Evolutionary conservation across 1,140 invertebrate species (phyloP).

Genomic region (Drosophila kikkawai): DNA sequence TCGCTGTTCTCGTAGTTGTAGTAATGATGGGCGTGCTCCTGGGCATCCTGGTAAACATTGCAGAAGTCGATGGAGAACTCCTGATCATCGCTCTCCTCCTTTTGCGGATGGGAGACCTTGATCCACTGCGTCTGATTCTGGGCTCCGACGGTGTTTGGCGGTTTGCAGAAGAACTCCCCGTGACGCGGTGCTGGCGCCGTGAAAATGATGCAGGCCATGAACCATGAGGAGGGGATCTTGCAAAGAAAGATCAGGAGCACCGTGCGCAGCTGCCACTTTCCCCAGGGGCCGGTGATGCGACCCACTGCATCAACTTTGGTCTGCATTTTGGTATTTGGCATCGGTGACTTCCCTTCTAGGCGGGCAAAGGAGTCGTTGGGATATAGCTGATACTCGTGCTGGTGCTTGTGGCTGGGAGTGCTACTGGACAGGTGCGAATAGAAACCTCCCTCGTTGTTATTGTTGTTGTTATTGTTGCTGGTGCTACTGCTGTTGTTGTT

Average conservation of each 20-base stretch:
- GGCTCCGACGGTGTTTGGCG: constrained; percentile 59
- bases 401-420: constrained; percentile 35
- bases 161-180: constrained; percentile 84
- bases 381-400: constrained; percentile 63
- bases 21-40: constrained; percentile 80
- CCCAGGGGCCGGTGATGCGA: constrained; percentile 84
- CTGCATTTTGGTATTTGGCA: constrained; percentile 70
- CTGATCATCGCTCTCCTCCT: constrained; percentile 77
- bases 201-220: constrained; percentile 85
- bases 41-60: constrained; percentile 80
- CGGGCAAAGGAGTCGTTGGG: constrained; percentile 77
- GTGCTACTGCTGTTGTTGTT: constrained; percentile 64
- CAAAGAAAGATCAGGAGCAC: constrained; percentile 83
- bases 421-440: constrained; percentile 43
- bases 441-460: constrained; percentile 46
- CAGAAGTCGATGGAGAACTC: constrained; percentile 84
- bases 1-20: constrained; percentile 72
- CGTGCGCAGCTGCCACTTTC: constrained; percentile 84
- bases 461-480: constrained; percentile 37
- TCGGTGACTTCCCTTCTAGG: constrained; percentile 63
- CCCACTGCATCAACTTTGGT: constrained; percentile 83
- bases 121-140: constrained; percentile 82
- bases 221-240: constrained; percentile 85
- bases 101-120: constrained; percentile 83
- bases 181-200: constrained; percentile 80